A percentile compares a stretch with the other conserved stretches of the same genome.
Conservation (phyloP, 2,797 vertebrate species). For the Ptychadena robeensis region DNA sequence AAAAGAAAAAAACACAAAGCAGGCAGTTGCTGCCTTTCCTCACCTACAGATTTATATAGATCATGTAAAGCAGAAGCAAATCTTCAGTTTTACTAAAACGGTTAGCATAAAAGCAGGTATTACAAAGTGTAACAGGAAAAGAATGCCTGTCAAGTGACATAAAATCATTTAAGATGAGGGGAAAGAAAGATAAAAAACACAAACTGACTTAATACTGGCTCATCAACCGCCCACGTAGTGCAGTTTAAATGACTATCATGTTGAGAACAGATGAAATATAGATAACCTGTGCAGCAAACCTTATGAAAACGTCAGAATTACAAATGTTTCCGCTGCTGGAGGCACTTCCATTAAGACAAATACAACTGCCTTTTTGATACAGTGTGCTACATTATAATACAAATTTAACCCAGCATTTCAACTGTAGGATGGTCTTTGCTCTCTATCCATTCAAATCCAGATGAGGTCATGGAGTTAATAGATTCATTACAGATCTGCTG, state of each 20-base stretch:
- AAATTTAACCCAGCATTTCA: constrained; percentile 95
- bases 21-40: constrained; percentile 45
- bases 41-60: constrained; percentile 24
- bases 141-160: constrained; percentile 62
- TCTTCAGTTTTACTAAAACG: constrained; percentile 26
- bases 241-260: constrained; percentile 71
- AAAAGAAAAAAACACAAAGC: constrained; percentile 3
- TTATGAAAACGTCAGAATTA: constrained; percentile 80
- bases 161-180: constrained; percentile 69
- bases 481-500: constrained; percentile 94
- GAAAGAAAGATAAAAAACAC: constrained; percentile 65
- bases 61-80: constrained; percentile 37
- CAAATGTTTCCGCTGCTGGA: constrained; percentile 85
- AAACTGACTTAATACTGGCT: constrained; percentile 74
- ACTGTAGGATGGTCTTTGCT: constrained; percentile 98
- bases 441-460: constrained; percentile 97
- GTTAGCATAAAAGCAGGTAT: constrained; percentile 63
- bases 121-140: constrained; percentile 59
- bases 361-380: constrained; percentile 85
- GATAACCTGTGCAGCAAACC: constrained; percentile 80
- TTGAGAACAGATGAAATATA: constrained; percentile 74
- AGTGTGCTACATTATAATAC: constrained; percentile 85
- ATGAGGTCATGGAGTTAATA: constrained; percentile 82
- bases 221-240: constrained; percentile 74
- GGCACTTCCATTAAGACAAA: constrained; percentile 92